Evolutionary conservation across 2,888 invertebrate genomes (phyloP).

Genomic region (Mesorhabditis spiculigera): DNA sequence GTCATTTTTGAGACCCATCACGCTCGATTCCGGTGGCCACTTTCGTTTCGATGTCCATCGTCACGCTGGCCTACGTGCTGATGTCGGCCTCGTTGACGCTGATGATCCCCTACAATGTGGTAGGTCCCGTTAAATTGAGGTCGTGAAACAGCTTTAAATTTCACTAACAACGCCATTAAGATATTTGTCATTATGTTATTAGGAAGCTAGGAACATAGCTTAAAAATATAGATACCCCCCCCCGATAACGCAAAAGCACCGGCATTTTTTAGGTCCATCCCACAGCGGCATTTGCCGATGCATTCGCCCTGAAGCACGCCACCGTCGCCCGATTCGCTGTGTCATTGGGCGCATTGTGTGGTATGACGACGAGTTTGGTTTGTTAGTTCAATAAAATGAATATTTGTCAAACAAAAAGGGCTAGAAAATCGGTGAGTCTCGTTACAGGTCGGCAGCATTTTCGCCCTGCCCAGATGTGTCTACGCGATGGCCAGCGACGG

Average conservation of each 20-base stretch:
- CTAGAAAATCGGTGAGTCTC: not conserved
- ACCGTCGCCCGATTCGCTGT: conserved; percentile 76
- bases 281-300: conserved; percentile 67
- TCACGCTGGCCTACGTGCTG: conserved; percentile 65
- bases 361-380: conserved; percentile 71
- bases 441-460: conserved; percentile 64
- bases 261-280: conserved; percentile 31
- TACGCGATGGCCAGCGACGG: conserved; percentile 67
- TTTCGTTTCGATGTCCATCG: conserved; percentile 45
- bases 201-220: not conserved
- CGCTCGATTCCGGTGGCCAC: conserved; percentile 60
- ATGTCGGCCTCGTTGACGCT: conserved; percentile 86
- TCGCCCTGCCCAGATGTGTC: conserved; percentile 77
- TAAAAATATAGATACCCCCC: not conserved
- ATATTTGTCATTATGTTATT: not conserved
- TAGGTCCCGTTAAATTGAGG: conserved; percentile 7
- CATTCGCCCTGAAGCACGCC: conserved; percentile 74
- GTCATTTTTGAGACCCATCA: conserved; percentile 49
- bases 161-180: not conserved
- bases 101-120: conserved; percentile 74
- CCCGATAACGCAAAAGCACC: not conserved
- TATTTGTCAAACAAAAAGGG: not conserved
- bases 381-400: not conserved
- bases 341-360: conserved; percentile 77
- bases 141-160: not conserved